Evolutionary conservation across 2,888 invertebrate genomes (phyloP), one percentile per base, ranked within the genome.

Genomic region (Plagiodera versicolora): DNA sequence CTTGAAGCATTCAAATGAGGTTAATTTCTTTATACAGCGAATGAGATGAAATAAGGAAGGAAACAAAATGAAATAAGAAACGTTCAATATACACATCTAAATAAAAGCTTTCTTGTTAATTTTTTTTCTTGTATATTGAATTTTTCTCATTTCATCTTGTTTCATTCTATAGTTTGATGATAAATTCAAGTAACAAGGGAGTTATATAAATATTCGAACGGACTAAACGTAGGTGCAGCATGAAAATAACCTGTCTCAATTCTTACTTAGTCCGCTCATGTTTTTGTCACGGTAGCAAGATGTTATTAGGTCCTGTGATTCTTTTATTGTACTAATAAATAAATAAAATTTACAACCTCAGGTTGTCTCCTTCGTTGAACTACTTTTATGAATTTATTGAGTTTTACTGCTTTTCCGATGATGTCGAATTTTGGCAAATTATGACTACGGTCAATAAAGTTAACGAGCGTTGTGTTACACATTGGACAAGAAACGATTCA

Each of bases 331-430:
- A 51, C 62, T 57, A 62, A 67, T 63, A 65, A 67, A 65, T 58
- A 60, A 61, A 67, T 67, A 69, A 67, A 64, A 45, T 66, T 66
- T 66, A 67, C 63, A 53, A 32, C 58, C 46, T 16, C 30, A 50
- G 56, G 58, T 60, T 60, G 54, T 61, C 44, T 62, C 19, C 59
- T 68, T 66, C 68, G 65, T 60, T 65, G 66, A 68, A 68, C 65
- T 60, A 62, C 56, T 63, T 67, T 65, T 66, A 66, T 66, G 63
- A 61, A 59, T 68, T 66, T 67, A 67, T 61, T 64, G 47, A 47
- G 51, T 44, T 63, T 58, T 62, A 57, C 53, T 58, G 44, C 55
- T 47, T 57, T 55, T 63, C 50, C 20, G 47, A 58, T 56, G 11
- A 48, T 55, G 48, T 52, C 20, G 14, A 57, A 55, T 50, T 57